Conservation (phyloP, 2,797 vertebrate genomes). For the Ictinia mississippiensis region DNA sequence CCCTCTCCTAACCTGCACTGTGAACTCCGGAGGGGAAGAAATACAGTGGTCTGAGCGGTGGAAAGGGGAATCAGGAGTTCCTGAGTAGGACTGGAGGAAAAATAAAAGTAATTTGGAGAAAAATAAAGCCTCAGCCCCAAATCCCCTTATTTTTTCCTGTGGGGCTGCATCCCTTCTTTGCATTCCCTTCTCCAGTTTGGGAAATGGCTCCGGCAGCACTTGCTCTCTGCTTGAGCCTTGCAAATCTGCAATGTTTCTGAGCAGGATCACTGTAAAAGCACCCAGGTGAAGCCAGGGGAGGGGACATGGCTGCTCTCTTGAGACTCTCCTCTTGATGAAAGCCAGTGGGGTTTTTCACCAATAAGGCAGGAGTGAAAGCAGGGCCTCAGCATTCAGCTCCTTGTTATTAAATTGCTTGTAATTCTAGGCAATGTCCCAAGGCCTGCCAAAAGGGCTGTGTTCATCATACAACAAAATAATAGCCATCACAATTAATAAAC, state of each 20-base stretch:
- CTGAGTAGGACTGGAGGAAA: not conserved
- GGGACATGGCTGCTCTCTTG: rapidly evolving
- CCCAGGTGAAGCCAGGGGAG: rapidly evolving
- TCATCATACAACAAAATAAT: not conserved
- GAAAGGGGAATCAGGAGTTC: not conserved
- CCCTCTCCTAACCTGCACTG: not conserved
- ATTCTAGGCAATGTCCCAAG: not conserved
- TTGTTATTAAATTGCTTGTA: constrained; percentile 12
- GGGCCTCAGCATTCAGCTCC: not conserved
- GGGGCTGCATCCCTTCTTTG: not conserved
- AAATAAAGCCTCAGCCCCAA: not conserved
- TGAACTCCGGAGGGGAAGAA: not conserved
- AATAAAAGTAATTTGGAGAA: not conserved
- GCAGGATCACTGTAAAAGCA: not conserved
- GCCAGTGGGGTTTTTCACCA: not conserved
- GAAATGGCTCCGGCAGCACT: not conserved
- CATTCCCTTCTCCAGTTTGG: not conserved
- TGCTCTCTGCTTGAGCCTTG: not conserved
- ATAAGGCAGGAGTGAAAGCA: not conserved
- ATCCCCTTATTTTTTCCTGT: not conserved
- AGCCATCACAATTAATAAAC: constrained; percentile 42
- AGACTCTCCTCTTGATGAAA: not conserved
- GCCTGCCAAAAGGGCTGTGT: not conserved
- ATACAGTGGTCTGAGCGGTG: rapidly evolving
- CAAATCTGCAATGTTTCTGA: not conserved